Evolutionary conservation across 2,113 vertebrate species (phyloP).

Genomic region (Panthera leo): DNA sequence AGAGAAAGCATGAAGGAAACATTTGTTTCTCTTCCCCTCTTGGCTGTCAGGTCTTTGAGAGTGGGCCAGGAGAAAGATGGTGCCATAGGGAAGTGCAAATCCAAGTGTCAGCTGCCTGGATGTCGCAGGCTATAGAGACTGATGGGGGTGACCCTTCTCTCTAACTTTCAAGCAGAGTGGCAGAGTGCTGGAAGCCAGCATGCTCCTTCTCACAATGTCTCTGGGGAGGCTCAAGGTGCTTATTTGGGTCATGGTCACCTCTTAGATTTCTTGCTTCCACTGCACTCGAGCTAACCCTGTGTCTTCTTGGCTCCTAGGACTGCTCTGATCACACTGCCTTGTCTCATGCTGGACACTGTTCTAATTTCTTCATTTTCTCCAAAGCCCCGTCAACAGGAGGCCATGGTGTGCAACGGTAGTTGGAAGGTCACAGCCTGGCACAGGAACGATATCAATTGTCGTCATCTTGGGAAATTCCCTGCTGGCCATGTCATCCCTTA

Average conservation of each 20-base stretch:
- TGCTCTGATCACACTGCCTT: not conserved
- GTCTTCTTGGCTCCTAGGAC: not conserved
- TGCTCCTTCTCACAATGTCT: not conserved
- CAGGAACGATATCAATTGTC: not conserved
- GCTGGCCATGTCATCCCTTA: not conserved
- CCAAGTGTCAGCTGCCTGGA: not conserved
- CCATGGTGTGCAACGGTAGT: not conserved
- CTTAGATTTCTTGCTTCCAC: not conserved
- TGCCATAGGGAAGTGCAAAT: not conserved
- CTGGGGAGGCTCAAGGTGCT: not conserved
- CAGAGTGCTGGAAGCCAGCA: not conserved
- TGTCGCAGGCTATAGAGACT: not conserved
- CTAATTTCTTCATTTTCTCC: not conserved
- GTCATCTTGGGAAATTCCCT: not conserved
- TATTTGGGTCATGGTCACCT: not conserved
- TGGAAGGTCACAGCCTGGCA: not conserved
- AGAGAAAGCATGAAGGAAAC: constrained; percentile 4
- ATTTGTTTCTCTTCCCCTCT: not conserved
- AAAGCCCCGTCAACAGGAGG: not conserved
- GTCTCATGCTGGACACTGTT: not conserved
- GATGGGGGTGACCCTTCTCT: not conserved
- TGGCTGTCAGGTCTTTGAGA: not conserved
- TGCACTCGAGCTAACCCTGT: not conserved
- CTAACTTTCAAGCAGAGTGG: not conserved
- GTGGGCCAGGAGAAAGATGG: not conserved